phyloP scores from a whole-genome alignment of 37 sponge, comb jelly and placozoan genomes.

The Crambe crambe region DNA sequence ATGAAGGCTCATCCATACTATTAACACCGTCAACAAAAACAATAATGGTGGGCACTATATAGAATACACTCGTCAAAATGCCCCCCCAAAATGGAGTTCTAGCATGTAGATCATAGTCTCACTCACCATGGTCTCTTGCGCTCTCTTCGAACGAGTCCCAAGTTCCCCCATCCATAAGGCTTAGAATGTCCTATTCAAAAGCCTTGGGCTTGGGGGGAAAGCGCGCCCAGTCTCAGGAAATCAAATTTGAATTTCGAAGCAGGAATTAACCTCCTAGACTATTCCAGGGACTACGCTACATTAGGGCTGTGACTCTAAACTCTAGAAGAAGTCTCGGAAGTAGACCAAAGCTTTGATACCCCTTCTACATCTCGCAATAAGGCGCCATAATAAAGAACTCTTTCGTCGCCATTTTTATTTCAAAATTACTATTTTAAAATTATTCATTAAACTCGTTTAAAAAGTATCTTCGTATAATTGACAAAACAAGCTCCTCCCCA shows the following conservation, averaged over 20 bases:
- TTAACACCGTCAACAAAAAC: no score
- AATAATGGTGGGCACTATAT: conserved; percentile 11
- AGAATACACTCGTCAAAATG: background rate
- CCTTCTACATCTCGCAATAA: background rate
- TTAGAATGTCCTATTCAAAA: background rate
- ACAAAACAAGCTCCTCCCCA: no score
- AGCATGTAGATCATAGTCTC: background rate
- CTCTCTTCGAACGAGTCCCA: conserved; percentile 42
- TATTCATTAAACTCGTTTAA: no score
- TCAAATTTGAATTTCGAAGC: background rate
- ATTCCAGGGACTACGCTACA: conserved; percentile 2
- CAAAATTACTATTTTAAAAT: background rate
- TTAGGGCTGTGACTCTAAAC: background rate
- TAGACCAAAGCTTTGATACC: conserved; percentile 1
- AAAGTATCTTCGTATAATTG: no score
- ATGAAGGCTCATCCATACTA: no score
- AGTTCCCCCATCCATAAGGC: conserved; percentile 42
- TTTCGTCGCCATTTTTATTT: conserved; percentile 13
- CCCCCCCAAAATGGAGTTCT: background rate
- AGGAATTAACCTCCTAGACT: conserved; percentile 8
- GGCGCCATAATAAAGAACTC: background rate
- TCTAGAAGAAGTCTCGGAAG: background rate
- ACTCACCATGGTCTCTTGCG: conserved; percentile 36
- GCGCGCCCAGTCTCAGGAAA: background rate
- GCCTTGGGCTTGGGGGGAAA: background rate